phyloP scores from a whole-genome alignment of 2,888 invertebrate genomes.

The Erpobdella octoculata region DNA sequence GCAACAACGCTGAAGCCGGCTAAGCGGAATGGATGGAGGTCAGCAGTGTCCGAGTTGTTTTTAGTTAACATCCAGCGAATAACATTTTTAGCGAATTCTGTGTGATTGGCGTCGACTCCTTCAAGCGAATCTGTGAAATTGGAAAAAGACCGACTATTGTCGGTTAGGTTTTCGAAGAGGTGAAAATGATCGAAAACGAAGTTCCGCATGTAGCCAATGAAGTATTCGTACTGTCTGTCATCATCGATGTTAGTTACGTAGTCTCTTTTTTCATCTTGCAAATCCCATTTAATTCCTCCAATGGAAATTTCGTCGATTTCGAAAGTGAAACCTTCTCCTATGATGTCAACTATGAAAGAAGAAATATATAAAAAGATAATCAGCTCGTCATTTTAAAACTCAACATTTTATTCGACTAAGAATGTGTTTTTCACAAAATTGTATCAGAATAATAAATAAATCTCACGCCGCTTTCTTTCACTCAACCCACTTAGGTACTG shows the following conservation, averaged over 20 bases:
- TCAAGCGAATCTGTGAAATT: background rate
- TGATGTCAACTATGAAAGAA: slow-evolving; percentile 33
- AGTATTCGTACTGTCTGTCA: background rate
- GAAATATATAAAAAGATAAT: too few species aligned
- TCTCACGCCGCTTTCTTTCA: too few species aligned
- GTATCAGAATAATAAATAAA: too few species aligned
- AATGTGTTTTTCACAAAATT: too few species aligned
- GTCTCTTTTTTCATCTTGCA: background rate
- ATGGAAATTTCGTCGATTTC: slow-evolving; percentile 34
- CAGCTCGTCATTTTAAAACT: too few species aligned
- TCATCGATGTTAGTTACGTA: background rate
- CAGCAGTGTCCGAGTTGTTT: too few species aligned
- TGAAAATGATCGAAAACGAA: slow-evolving; percentile 33
- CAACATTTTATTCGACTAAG: too few species aligned
- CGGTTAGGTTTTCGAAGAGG: slow-evolving; percentile 30
- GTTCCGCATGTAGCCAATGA: slow-evolving; percentile 38
- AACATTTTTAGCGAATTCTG: too few species aligned
- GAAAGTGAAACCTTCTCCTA: slow-evolving; percentile 35
- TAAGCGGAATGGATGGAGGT: too few species aligned
- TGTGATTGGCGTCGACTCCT: background rate
- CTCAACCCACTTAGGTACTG: too few species aligned
- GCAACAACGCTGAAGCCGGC: slow-evolving; percentile 3
- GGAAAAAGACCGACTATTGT: background rate
- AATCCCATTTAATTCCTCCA: background rate
- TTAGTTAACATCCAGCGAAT: too few species aligned